A percentile compares a stretch with the other conserved stretches of the same genome.
Evolutionary conservation across 2,888 invertebrate species (phyloP).

Genomic region (Tenthredo scrophulariae): DNA sequence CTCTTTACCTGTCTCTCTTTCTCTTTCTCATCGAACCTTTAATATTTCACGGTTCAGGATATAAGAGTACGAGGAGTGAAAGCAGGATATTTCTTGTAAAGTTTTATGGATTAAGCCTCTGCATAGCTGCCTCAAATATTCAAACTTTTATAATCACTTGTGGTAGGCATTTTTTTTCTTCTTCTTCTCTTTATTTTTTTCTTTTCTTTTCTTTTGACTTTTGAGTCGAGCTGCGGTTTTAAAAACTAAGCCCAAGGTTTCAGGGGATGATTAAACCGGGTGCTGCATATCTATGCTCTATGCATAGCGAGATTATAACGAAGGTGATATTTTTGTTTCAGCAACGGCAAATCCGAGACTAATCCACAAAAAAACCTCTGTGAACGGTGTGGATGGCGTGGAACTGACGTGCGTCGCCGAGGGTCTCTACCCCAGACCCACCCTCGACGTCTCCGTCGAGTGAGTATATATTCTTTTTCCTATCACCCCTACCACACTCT

Average conservation of each 20-base stretch:
- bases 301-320: neutral
- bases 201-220: neutral
- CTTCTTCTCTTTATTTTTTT: neutral
- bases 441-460: conserved; percentile 73
- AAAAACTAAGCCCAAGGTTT: neutral
- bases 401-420: conserved; percentile 48
- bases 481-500: conserved; percentile 20
- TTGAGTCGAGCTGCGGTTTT: neutral
- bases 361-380: conserved; percentile 65
- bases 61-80: neutral
- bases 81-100: neutral
- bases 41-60: neutral
- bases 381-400: conserved; percentile 54
- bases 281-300: neutral
- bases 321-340: conserved; percentile 64
- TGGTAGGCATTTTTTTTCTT: neutral
- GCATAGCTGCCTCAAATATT: neutral
- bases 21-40: neutral
- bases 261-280: neutral
- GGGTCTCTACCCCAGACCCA: conserved; percentile 70
- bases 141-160: neutral
- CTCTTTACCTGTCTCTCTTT: neutral
- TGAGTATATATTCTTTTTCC: conserved; percentile 65
- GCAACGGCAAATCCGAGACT: conserved; percentile 73
- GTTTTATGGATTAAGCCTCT: neutral